Conservation (phyloP, 1,140 invertebrate species). For the Dysdera silvatica region DNA sequence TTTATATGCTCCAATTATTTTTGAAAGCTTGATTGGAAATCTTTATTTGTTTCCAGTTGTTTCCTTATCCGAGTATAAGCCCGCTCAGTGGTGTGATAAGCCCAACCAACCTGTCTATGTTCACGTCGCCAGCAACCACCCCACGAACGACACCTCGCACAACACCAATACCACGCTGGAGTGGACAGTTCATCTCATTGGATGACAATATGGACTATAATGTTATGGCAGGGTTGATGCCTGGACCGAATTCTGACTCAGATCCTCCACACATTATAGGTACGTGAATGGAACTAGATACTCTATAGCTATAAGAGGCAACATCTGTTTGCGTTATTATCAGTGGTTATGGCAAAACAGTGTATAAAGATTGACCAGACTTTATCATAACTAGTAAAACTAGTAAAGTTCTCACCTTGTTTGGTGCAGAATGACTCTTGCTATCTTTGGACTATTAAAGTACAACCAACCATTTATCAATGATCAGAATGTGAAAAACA, state of each 20-base stretch:
- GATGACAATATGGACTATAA: constrained; percentile 82
- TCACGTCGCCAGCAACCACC: constrained; percentile 66
- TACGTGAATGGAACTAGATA: not conserved
- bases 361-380: too few species aligned
- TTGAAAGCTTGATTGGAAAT: too few species aligned
- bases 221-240: constrained; percentile 68
- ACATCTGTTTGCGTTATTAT: too few species aligned
- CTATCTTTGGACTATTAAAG: too few species aligned
- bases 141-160: constrained; percentile 56
- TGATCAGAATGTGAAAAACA: too few species aligned
- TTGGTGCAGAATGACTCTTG: too few species aligned
- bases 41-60: constrained; percentile 19
- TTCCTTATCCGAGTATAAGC: constrained; percentile 28
- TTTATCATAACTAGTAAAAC: too few species aligned
- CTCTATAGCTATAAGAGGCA: too few species aligned
- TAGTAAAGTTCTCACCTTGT: too few species aligned
- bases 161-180: constrained; percentile 68
- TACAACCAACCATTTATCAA: too few species aligned
- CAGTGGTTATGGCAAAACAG: too few species aligned
- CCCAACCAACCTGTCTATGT: constrained; percentile 78
- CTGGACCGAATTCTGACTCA: constrained; percentile 51
- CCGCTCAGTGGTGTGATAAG: constrained; percentile 66
- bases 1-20: not conserved
- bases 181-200: constrained; percentile 70
- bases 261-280: constrained; percentile 62